Conservation (phyloP, 2,113 vertebrate genomes). For the Scopus umbretta region DNA sequence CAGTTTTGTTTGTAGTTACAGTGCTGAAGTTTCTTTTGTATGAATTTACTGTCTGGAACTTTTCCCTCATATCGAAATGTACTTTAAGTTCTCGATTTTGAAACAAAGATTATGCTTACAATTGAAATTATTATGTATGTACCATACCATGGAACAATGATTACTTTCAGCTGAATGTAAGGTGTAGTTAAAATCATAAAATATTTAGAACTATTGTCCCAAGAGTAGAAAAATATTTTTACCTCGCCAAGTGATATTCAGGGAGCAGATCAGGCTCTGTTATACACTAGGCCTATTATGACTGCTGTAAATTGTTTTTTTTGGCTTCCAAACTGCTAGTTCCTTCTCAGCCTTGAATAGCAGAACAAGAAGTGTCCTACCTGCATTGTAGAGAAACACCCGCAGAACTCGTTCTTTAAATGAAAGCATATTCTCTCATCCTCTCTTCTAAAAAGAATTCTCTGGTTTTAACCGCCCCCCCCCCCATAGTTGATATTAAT, state of each 20-base stretch:
- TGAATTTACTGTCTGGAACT: neutral
- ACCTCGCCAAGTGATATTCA: neutral
- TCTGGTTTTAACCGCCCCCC: neutral
- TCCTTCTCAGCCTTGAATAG: neutral
- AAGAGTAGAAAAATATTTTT: neutral
- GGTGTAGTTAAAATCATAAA: neutral
- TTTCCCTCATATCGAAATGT: neutral
- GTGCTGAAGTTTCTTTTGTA: neutral
- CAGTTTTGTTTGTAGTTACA: neutral
- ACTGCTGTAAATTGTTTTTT: too few relatives aligned
- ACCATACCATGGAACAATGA: neutral
- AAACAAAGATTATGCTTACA: neutral
- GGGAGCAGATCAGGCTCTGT: neutral
- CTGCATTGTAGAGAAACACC: neutral
- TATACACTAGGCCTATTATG: too few relatives aligned
- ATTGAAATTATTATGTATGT: neutral
- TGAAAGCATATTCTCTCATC: neutral
- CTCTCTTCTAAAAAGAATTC: neutral
- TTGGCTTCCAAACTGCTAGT: neutral
- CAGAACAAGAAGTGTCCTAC: neutral
- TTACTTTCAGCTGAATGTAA: neutral
- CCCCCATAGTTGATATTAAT: neutral
- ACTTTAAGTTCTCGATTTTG: neutral
- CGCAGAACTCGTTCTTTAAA: neutral
- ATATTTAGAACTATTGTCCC: neutral